Conservation (phyloP, 35 echinoderm and acorn worm species). For the Heliocidaris erythrogramma region DNA sequence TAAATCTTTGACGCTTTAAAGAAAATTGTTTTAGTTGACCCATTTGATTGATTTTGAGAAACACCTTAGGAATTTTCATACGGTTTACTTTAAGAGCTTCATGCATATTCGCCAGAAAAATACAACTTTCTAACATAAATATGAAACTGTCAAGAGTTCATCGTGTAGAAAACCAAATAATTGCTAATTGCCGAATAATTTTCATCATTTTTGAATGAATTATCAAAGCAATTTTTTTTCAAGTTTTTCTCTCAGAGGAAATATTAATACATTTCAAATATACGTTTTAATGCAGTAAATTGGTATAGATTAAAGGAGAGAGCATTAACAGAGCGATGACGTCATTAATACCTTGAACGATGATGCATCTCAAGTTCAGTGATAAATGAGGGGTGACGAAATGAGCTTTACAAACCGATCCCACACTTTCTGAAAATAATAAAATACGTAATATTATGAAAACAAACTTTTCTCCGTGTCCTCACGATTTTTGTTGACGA, state of each 20-base stretch:
- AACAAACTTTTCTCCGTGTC: background rate
- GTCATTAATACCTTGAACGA: background rate
- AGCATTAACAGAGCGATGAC: background rate
- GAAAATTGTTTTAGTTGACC: background rate
- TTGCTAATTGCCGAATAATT: conserved; percentile 5
- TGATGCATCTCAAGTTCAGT: background rate
- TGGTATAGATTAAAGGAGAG: background rate
- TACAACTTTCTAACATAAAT: too few relatives aligned
- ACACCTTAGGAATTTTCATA: background rate
- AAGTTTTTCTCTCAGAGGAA: background rate
- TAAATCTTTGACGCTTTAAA: background rate
- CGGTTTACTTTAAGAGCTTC: background rate
- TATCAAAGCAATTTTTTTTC: background rate
- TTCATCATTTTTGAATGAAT: background rate
- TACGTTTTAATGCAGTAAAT: background rate
- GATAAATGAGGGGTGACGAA: background rate
- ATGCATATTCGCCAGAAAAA: too few relatives aligned
- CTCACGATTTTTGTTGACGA: background rate
- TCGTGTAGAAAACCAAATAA: background rate
- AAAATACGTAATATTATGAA: background rate
- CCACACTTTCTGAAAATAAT: background rate
- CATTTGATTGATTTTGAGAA: background rate
- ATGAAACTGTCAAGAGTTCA: too few relatives aligned
- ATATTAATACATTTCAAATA: background rate
- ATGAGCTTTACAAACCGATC: background rate